These are phyloP conservation scores for Channa argus DNA, from an alignment of 2,113 vertebrate species.

Conservation along the genomic window DNA sequence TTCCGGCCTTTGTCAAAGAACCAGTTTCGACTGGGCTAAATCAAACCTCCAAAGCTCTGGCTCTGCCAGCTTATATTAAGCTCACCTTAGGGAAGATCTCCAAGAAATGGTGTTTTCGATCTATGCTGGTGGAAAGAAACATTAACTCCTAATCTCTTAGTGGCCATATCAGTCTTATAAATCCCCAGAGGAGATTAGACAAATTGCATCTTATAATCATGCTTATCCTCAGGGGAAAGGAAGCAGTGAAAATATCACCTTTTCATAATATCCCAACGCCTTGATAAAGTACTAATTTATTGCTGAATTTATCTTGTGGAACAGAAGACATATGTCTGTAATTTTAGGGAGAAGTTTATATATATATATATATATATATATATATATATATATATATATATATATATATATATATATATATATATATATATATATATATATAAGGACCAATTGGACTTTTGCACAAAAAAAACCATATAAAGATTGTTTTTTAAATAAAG, in stretches of 20 bases:
- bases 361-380: too few species aligned
- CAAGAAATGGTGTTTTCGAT: slow-evolving; percentile 64
- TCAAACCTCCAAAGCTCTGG: slow-evolving; percentile 54
- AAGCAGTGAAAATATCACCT: slow-evolving; percentile 46
- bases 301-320: slow-evolving; percentile 18
- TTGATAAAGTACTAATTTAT: slow-evolving; percentile 25
- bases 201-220: slow-evolving; percentile 71
- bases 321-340: not conserved
- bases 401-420: too few species aligned
- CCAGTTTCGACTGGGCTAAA: slow-evolving; percentile 39
- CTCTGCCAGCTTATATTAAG: slow-evolving; percentile 65
- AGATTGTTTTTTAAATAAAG: not conserved
- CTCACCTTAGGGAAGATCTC: slow-evolving; percentile 64
- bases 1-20: slow-evolving; percentile 38
- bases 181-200: slow-evolving; percentile 75
- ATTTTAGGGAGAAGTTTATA: not conserved
- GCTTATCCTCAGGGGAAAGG: slow-evolving; percentile 47
- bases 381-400: too few species aligned
- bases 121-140: slow-evolving; percentile 43
- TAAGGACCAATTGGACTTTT: not conserved
- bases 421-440: too few species aligned
- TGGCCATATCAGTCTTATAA: slow-evolving; percentile 71
- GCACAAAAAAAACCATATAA: not conserved
- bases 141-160: slow-evolving; percentile 68
- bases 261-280: slow-evolving; percentile 8